These are phyloP conservation scores for Tachysurus vachellii DNA, from an alignment of 2,113 vertebrate genomes.

Conservation along the genomic window DNA sequence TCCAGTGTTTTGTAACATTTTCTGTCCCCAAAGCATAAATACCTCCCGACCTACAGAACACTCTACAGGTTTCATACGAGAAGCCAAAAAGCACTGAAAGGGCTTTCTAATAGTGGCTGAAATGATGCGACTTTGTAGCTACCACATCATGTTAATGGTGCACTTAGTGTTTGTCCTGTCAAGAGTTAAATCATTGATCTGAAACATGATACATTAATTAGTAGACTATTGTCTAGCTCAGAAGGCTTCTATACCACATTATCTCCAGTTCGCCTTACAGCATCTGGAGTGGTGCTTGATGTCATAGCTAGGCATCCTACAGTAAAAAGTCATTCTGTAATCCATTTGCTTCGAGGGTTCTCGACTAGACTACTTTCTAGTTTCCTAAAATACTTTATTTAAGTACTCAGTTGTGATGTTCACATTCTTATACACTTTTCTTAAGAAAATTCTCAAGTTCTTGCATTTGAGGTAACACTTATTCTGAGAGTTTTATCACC, in stretches of 20 bases:
- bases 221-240: slow-evolving; percentile 22
- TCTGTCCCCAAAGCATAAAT: not conserved
- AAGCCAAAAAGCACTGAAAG: not conserved
- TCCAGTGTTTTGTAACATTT: not conserved
- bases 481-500: not conserved
- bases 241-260: not conserved
- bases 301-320: not conserved
- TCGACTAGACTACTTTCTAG: not conserved
- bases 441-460: slow-evolving; percentile 9
- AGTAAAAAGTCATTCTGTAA: not conserved
- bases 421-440: not conserved
- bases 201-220: slow-evolving; percentile 34
- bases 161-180: slow-evolving; percentile 23
- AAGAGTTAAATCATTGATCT: slow-evolving; percentile 28
- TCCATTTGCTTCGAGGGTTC: not conserved
- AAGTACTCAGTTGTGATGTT: not conserved
- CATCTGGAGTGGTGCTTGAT: not conserved
- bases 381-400: not conserved
- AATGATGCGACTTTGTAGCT: not conserved
- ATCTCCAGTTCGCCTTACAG: not conserved
- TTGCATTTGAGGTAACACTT: slow-evolving; percentile 40
- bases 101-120: not conserved
- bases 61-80: not conserved
- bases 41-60: not conserved
- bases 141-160: slow-evolving; percentile 29